phyloP scores from a whole-genome alignment of 2,888 invertebrate species.

The Drosophila glabriapex region DNA sequence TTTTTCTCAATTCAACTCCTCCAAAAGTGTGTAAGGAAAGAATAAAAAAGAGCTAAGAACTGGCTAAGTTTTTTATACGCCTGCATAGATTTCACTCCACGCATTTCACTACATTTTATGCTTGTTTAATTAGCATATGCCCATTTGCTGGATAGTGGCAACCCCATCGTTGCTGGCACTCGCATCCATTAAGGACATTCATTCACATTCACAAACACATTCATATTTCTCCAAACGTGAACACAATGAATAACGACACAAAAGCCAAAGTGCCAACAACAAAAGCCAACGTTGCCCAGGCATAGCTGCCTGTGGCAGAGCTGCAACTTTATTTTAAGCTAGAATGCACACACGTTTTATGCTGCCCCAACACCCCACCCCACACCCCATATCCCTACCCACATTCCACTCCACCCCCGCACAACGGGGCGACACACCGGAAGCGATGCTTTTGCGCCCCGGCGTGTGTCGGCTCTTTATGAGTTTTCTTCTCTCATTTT shows the following conservation, averaged over 20 bases:
- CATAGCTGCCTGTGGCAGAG: constrained; percentile 32
- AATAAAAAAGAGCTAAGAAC: neutral
- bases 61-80: neutral
- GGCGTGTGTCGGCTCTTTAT: constrained; percentile 71
- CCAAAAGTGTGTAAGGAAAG: neutral
- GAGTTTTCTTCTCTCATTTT: constrained; percentile 36
- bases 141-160: constrained; percentile 46
- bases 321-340: constrained; percentile 81
- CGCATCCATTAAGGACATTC: constrained; percentile 65
- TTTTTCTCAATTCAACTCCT: neutral
- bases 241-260: constrained; percentile 82
- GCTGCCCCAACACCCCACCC: constrained; percentile 1
- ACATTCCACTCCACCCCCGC: neutral
- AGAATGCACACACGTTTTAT: constrained; percentile 76
- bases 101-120: constrained; percentile 9
- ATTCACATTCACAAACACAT: constrained; percentile 38
- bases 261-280: constrained; percentile 68
- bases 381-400: too few relatives aligned
- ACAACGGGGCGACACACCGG: constrained; percentile 71
- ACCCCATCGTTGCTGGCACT: constrained; percentile 34
- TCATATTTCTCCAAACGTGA: constrained; percentile 57
- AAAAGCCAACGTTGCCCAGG: constrained; percentile 28
- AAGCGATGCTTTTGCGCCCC: constrained; percentile 76
- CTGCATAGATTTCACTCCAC: neutral
- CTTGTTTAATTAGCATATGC: constrained; percentile 70